These are phyloP conservation scores for Entomobrya proxima DNA, from an alignment of 2,888 invertebrate species.

Conservation along the genomic window DNA sequence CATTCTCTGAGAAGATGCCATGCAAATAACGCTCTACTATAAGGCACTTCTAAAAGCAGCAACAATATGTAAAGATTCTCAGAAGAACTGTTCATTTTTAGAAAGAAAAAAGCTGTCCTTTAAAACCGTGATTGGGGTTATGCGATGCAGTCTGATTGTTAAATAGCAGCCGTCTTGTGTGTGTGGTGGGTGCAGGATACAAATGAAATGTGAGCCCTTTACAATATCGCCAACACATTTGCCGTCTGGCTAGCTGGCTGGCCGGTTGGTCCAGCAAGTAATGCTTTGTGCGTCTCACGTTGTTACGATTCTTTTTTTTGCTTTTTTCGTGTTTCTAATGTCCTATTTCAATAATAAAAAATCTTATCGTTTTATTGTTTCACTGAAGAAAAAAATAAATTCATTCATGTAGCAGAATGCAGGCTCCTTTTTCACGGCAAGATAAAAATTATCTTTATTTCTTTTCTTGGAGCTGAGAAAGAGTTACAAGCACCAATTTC, in stretches of 20 bases:
- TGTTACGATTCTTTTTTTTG: neutral
- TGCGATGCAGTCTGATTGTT: conserved; percentile 1
- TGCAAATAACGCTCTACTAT: too few species aligned
- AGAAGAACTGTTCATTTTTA: neutral
- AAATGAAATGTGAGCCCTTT: conserved; percentile 59
- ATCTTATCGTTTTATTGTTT: conserved; percentile 62
- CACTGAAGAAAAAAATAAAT: conserved; percentile 27
- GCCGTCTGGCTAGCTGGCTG: conserved; percentile 40
- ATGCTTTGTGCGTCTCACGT: neutral
- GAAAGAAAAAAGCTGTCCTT: conserved; percentile 29
- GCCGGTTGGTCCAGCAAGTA: conserved; percentile 35
- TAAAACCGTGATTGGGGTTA: neutral
- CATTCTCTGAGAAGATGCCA: too few species aligned
- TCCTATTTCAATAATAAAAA: conserved; percentile 59
- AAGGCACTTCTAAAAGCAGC: too few species aligned
- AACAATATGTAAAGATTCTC: neutral
- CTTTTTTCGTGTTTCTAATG: conserved; percentile 33
- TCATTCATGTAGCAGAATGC: conserved; percentile 52
- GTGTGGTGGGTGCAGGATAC: conserved; percentile 32
- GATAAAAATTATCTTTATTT: conserved; percentile 65
- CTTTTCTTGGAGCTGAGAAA: conserved; percentile 18
- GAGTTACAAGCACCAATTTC: conserved; percentile 35
- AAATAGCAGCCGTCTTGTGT: neutral
- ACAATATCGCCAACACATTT: conserved; percentile 42
- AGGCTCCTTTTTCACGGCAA: conserved; percentile 6